Conservation (phyloP, 2,113 vertebrate species). For the Vireo altiloquus region DNA sequence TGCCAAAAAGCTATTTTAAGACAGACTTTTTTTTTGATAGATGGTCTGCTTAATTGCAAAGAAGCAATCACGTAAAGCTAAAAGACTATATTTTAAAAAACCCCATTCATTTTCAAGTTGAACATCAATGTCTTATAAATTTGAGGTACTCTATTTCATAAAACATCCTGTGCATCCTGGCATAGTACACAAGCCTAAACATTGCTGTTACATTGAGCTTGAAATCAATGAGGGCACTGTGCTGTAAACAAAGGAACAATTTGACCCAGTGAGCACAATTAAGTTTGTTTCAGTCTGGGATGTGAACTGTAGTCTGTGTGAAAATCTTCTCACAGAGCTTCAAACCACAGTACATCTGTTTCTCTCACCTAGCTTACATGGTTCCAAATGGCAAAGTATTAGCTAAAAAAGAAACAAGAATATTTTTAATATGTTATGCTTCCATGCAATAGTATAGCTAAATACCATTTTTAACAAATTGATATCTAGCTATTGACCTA, state of each 20-base stretch:
- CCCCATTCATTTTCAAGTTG: neutral
- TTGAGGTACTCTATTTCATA: neutral
- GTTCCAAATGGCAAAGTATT: neutral
- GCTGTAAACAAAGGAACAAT: neutral
- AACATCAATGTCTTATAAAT: neutral
- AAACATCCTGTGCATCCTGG: neutral
- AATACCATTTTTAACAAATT: neutral
- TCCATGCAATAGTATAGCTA: neutral
- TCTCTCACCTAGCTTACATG: neutral
- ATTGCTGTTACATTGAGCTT: neutral
- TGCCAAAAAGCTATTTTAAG: slow-evolving; percentile 55
- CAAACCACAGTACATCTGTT: neutral
- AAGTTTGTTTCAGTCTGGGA: neutral
- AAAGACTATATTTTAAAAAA: neutral
- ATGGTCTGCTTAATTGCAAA: slow-evolving; percentile 28
- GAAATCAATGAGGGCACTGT: neutral
- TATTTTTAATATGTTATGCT: neutral
- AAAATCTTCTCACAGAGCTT: neutral
- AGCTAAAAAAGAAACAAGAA: neutral
- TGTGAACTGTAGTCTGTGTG: neutral
- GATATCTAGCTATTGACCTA: neutral
- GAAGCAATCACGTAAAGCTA: slow-evolving; percentile 46
- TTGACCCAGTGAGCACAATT: neutral
- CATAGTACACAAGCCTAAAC: neutral
- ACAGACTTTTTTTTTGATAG: neutral